Evolutionary conservation across 2,113 vertebrate species (phyloP).

Genomic region (Caranx ignobilis): DNA sequence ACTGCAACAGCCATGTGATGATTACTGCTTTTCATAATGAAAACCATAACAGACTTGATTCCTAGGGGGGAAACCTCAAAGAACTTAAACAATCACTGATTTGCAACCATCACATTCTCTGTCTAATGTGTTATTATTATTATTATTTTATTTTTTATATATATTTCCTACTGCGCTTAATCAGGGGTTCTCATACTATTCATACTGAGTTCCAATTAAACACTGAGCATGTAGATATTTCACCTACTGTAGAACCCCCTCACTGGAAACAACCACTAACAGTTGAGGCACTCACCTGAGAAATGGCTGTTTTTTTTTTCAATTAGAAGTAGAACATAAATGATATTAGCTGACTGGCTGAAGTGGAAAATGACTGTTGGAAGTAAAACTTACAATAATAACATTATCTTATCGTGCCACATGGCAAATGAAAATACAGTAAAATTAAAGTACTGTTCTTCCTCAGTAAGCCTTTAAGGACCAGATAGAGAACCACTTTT

Average conservation of each 20-base stretch:
- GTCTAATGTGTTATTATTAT: conserved; percentile 40
- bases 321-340: conserved; percentile 28
- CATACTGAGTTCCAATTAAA: conserved; percentile 21
- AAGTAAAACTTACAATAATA: neutral
- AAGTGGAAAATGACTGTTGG: conserved; percentile 30
- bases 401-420: conserved; percentile 11
- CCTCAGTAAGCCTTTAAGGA: neutral
- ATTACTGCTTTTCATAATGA: conserved; percentile 80
- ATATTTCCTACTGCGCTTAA: conserved; percentile 34
- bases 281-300: conserved; percentile 15
- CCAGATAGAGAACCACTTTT: conserved; percentile 20
- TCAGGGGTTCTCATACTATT: conserved; percentile 30
- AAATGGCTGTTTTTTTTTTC: conserved; percentile 13
- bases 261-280: conserved; percentile 25
- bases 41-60: conserved; percentile 73
- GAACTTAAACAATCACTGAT: conserved; percentile 53
- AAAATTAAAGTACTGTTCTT: conserved; percentile 12
- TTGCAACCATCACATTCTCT: conserved; percentile 44
- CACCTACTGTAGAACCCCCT: conserved; percentile 11
- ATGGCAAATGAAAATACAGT: conserved; percentile 9
- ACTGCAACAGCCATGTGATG: conserved; percentile 70
- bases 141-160: conserved; percentile 33
- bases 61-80: conserved; percentile 47
- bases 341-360: conserved; percentile 4
- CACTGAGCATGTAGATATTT: conserved; percentile 31